Base-by-base conservation (phyloP, 1,140 invertebrate species). In the Andricus grossulariae region DNA sequence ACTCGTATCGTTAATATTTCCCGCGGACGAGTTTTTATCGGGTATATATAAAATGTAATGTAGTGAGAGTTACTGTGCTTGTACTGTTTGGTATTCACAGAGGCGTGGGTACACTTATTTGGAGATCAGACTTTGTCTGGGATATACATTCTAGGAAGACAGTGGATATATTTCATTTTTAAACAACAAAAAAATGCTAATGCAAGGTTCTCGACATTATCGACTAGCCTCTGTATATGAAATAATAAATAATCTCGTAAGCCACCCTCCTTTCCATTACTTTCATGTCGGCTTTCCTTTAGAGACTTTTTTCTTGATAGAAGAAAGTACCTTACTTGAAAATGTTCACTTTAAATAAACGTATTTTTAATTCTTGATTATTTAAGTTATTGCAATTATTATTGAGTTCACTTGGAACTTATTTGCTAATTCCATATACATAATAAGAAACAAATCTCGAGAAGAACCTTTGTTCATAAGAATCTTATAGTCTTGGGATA, bases 161-260 rank as follows among this genome's bases (percentile, higher is more conserved):
- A 83, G 82, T 74, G 66, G 83, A 83, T 88, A 91, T 91, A 90
- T 91, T 91, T 90, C 89, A 90, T 90, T 91, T 91, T 90, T 91
- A 90, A 91, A 91, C 90, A 91, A 91, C 90, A 90, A 90, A 90
- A 91, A 91, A 90, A 91, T 91, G 88, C 88, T 90, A 91, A 91
- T 91, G 86, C 84, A 82, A 82, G 79, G 55, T 75, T 83, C 77
- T 76, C 81, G 82, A 81, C 87, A 86, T 88, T 89, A 90, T 90
- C 88, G 89, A 88, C 86, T 88, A 82, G 83, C 71, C 77, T 78
- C 87, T 88, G 87, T 88, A 87, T 88, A 88, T 89, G 88, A 90
- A 90, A 90, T 89, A 90, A 90, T 90, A 90, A 90, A 90, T 90
- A 90, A 90, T 87, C 86, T 85, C 78, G 83, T 87, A 88, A 89